phyloP scores from a whole-genome alignment of 30 jellyfish, hydroid and myxozoan genomes.

The Phacellophora camtschatica region DNA sequence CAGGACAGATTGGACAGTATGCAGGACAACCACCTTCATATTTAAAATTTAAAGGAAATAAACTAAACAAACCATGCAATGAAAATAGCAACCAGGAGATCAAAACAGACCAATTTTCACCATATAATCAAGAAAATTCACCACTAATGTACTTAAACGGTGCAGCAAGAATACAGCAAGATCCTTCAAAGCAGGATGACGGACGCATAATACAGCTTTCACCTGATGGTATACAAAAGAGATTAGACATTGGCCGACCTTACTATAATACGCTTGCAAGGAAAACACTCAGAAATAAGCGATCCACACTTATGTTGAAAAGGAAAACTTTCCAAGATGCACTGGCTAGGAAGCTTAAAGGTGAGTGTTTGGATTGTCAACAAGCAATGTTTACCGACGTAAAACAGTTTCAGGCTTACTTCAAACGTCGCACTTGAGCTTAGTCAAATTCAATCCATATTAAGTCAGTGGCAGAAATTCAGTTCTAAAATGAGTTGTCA shows the following conservation, averaged over 20 bases:
- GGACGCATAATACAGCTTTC: slow-evolving; percentile 52
- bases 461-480: too few relatives aligned
- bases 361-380: background rate
- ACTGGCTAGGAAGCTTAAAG: slow-evolving; percentile 19
- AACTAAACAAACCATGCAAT: background rate
- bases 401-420: too few relatives aligned
- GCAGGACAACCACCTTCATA: slow-evolving; percentile 13
- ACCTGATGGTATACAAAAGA: slow-evolving; percentile 26
- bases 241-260: background rate
- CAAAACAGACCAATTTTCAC: background rate
- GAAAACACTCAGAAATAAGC: background rate
- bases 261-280: background rate
- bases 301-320: slow-evolving; percentile 23
- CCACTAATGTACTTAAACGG: background rate
- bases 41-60: slow-evolving; percentile 13
- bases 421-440: too few relatives aligned
- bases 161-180: slow-evolving; percentile 24
- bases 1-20: slow-evolving; percentile 64
- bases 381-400: too few relatives aligned
- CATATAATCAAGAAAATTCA: background rate
- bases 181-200: slow-evolving; percentile 10
- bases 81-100: background rate
- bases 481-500: too few relatives aligned
- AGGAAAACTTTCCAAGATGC: slow-evolving; percentile 35
- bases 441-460: too few relatives aligned